phyloP scores from a whole-genome alignment of 2,888 invertebrate genomes.

The Asteroscopus sphinx region DNA sequence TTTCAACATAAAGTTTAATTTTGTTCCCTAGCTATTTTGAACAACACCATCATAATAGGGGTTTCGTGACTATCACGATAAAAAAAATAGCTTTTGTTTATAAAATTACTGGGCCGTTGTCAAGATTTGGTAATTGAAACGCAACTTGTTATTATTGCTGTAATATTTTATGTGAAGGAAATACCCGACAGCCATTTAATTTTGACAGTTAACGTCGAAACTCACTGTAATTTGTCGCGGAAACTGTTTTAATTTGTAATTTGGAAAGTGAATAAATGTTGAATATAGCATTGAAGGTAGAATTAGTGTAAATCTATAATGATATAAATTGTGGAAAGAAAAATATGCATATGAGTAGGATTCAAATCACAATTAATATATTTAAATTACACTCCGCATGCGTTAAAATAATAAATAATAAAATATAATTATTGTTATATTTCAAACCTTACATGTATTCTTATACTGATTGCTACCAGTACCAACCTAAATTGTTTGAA shows the following conservation, averaged over 20 bases:
- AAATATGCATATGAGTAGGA: no score
- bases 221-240: slow-evolving; percentile 12
- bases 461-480: no score
- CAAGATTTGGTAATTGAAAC: slow-evolving; percentile 57
- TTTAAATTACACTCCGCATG: no score
- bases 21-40: slow-evolving; percentile 25
- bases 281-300: no score
- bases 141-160: slow-evolving; percentile 46
- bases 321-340: no score
- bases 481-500: no score
- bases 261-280: no score
- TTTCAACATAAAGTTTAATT: slow-evolving; percentile 22
- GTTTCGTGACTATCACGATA: slow-evolving; percentile 45
- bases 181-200: slow-evolving; percentile 38
- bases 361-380: no score
- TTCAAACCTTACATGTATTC: no score
- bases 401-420: no score
- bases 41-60: slow-evolving; percentile 15
- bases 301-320: no score
- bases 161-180: slow-evolving; percentile 52
- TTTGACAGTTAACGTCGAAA: slow-evolving; percentile 34
- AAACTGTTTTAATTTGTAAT: neutral
- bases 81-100: slow-evolving; percentile 39
- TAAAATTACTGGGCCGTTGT: slow-evolving; percentile 48
- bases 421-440: no score